phyloP scores from a whole-genome alignment of 2,113 vertebrate species.

The Chlorodrepanis virens region DNA sequence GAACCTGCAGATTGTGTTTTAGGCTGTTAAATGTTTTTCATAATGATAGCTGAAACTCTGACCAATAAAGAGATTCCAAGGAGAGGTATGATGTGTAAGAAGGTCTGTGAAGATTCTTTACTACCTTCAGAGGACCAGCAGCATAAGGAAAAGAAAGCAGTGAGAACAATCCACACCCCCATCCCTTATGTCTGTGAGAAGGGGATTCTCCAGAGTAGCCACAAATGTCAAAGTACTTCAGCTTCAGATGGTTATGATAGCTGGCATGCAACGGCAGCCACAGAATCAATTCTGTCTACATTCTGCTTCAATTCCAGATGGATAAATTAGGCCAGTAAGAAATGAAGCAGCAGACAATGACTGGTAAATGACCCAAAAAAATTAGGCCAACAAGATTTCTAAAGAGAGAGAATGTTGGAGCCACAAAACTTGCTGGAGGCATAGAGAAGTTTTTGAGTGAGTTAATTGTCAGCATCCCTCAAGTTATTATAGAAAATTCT shows the following conservation, averaged over 20 bases:
- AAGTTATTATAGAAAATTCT: conserved; percentile 18
- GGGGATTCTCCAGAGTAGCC: not conserved
- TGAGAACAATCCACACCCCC: not conserved
- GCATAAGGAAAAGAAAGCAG: not conserved
- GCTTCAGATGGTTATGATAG: not conserved
- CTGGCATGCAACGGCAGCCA: not conserved
- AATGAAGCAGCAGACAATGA: conserved; percentile 25
- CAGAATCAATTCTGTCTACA: not conserved
- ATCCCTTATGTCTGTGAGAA: not conserved
- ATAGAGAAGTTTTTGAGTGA: not conserved
- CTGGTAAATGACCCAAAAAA: conserved; percentile 50
- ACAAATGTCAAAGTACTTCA: not conserved
- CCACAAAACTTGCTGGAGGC: not conserved
- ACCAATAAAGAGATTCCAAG: not conserved
- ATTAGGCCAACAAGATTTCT: conserved; percentile 9
- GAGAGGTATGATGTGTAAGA: not conserved
- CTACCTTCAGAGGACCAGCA: not conserved
- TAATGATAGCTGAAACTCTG: not conserved
- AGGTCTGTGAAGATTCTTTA: not conserved
- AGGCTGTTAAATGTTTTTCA: not conserved
- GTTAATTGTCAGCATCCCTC: conserved; percentile 30
- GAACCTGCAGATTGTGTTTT: not conserved
- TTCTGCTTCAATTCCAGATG: conserved; percentile 27
- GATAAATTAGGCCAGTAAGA: conserved; percentile 43
- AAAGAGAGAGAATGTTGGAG: not conserved